A percentile compares a stretch with the other conserved stretches of the same genome.
Evolutionary conservation across 2,797 vertebrate species (phyloP).

Genomic region (Sparidentex hasta): DNA sequence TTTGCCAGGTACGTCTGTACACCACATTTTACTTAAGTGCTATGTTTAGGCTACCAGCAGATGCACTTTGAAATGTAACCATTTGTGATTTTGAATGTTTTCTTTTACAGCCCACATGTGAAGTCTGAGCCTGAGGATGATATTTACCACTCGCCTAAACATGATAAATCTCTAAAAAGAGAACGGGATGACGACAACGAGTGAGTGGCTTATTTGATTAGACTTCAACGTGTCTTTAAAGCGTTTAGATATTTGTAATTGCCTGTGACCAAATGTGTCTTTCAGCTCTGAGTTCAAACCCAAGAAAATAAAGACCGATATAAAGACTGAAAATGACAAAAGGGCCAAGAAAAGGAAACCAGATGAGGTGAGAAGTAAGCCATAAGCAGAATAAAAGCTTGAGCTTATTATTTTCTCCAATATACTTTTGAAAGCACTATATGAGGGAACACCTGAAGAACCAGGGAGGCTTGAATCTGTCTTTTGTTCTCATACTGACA

Average conservation of each 20-base stretch:
- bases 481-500: neutral
- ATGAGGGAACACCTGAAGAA: neutral
- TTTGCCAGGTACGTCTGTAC: constrained; percentile 90
- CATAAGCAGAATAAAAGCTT: neutral
- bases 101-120: constrained; percentile 86
- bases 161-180: constrained; percentile 92
- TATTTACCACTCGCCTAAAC: constrained; percentile 90
- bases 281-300: constrained; percentile 93
- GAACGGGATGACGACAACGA: constrained; percentile 93
- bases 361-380: constrained; percentile 86
- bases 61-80: neutral
- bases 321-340: constrained; percentile 96
- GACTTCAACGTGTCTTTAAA: neutral
- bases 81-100: constrained; percentile 10
- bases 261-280: constrained; percentile 1
- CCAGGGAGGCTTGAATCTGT: neutral
- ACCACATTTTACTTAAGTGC: neutral
- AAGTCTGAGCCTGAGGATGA: constrained; percentile 94
- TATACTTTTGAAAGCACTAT: neutral
- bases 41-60: neutral
- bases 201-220: constrained; percentile 83
- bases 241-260: neutral
- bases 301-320: constrained; percentile 97
- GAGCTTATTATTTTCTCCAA: neutral
- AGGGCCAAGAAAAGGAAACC: constrained; percentile 95